Percentiles rank a stretch among this genome's conserved stretches.
These are phyloP conservation scores for Bembecia ichneumoniformis DNA, from an alignment of 2,888 invertebrate genomes.

Conservation along the genomic window DNA sequence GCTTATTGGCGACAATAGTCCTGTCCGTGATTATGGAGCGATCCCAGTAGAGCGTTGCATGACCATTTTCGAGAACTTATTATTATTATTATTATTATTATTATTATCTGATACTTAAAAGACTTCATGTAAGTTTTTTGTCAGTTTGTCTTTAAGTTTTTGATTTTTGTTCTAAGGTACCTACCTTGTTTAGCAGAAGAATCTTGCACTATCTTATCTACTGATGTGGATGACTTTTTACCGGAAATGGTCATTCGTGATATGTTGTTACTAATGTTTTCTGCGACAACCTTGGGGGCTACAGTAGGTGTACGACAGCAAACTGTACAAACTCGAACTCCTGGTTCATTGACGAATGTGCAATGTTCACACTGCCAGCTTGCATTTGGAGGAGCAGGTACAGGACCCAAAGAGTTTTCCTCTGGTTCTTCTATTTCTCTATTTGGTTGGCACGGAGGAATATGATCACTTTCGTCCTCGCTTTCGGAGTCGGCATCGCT, in stretches of 20 bases:
- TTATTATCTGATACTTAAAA: background rate
- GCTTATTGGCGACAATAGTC: too few species aligned
- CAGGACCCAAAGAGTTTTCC: slow-evolving; percentile 46
- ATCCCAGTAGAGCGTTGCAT: too few species aligned
- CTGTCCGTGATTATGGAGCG: too few species aligned
- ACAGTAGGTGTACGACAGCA: slow-evolving; percentile 86
- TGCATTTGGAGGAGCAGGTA: slow-evolving; percentile 67
- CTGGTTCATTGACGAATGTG: slow-evolving; percentile 87
- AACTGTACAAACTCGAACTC: slow-evolving; percentile 83
- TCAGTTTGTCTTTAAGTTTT: background rate
- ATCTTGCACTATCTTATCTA: slow-evolving; percentile 19
- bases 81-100: background rate
- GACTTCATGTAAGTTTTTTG: too few species aligned
- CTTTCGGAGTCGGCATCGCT: slow-evolving; percentile 77
- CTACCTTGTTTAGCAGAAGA: slow-evolving; percentile 72
- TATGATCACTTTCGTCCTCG: slow-evolving; percentile 39
- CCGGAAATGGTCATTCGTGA: slow-evolving; percentile 19
- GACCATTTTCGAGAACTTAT: too few species aligned
- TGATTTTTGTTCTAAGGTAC: slow-evolving; percentile 20
- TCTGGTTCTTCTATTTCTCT: slow-evolving; percentile 14
- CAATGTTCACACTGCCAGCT: slow-evolving; percentile 93
- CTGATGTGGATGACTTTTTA: slow-evolving; percentile 6
- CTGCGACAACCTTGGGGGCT: slow-evolving; percentile 28
- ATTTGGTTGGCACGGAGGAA: background rate
- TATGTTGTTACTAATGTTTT: slow-evolving; percentile 16